Evolutionary conservation across 2,797 vertebrate genomes (phyloP), one percentile per base, ranked within the genome.

Genomic region (Sebastolobus altivelis): DNA sequence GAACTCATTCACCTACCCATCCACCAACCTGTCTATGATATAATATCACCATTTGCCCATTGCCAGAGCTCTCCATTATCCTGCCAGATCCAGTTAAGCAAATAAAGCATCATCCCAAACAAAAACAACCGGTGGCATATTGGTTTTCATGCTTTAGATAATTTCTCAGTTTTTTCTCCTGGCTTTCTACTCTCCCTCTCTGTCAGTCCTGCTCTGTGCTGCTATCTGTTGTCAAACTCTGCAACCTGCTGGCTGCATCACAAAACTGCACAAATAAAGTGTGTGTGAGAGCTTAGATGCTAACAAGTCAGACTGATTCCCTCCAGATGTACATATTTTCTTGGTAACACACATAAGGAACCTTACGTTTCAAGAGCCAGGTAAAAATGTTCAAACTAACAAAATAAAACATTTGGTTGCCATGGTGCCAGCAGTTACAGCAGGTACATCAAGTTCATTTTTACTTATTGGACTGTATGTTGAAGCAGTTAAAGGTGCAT

Each of bases 231-330:
- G 3, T 85, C 59, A 55, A 77, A 87, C 58, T 63, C 87, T 86
- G 85, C 79, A 79, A 75, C 71, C 90, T 92, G 85, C 76, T 93
- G 91, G 9, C 43, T 1, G 4, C 7, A 20, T 35, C 3, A 0
- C 1, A 38, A 38, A 83, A 69, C 60, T 79, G 12, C 80, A 79
- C 8, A 13, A 0, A 33, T 18, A 35, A n/a, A 20, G n/a, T 22
- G 12, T 35, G 5, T 37, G 52, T 38, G 59, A 14, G 33, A 33
- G 18, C 8, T 61, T 18, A 49, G 66, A 22, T 12, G 10, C 4
- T 38, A 37, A 20, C 14, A 12, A 22, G 13, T 38, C 3, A 6
- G n/a, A 22, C 52, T 22, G 52, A 65, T 67, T 25, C 8, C 54
- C 14, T 61, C 43, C 43, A 31, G 18, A 12, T 33, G 52, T 46